Evolutionary conservation across 2,797 vertebrate species (phyloP), one percentile per base, ranked within the genome.

Genomic region (Aythya fuligula): DNA sequence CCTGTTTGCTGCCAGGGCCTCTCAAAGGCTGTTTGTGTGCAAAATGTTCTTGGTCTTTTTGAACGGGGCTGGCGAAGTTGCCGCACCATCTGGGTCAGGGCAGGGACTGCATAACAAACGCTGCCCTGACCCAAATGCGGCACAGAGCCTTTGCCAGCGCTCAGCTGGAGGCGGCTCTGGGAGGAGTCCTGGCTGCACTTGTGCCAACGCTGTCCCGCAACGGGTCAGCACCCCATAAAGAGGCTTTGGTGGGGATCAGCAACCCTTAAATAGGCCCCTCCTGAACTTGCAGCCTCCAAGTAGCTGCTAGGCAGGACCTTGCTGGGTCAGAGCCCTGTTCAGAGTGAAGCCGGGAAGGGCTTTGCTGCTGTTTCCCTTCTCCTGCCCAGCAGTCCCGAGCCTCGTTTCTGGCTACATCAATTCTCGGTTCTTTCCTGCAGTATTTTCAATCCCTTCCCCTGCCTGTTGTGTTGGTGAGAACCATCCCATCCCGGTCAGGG

Each of bases 21-120:
- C 85, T 94, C 87, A 94, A 96, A 94, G 94, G 89, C 91, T 92
- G 93, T 95, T 96, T 95, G 85, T 95, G 93, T 94, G 95, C 96
- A 91, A 4, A 91, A 25, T 85, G 94, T 93, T 94, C 95, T 9
- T 10, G 91, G 53, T 67, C 87, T 2, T 77, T 95, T 84, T 57
- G 81, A 47, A 20, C 27, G 57, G 85, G 58, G 32, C 81, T 96
- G 94, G 94, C 94, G 79, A 85, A 92, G 89, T 82, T 64, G 73
- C 87, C 30, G 89, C 91, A 74, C 94, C 95, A 96, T 96, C 95
- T 96, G 95, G 95, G 96, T 94, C 93, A 95, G 91, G 88, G 64
- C 84, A 89, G 87, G 96, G 90, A 36, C 85, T 94, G 94, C 79
- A 96, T 96, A 93, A 85, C 92, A 95, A 95, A 80, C 57, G 4